Percentiles rank a stretch among this genome's conserved stretches.
Conservation (phyloP, 2,888 invertebrate genomes). For the Drosophila eohydei region DNA sequence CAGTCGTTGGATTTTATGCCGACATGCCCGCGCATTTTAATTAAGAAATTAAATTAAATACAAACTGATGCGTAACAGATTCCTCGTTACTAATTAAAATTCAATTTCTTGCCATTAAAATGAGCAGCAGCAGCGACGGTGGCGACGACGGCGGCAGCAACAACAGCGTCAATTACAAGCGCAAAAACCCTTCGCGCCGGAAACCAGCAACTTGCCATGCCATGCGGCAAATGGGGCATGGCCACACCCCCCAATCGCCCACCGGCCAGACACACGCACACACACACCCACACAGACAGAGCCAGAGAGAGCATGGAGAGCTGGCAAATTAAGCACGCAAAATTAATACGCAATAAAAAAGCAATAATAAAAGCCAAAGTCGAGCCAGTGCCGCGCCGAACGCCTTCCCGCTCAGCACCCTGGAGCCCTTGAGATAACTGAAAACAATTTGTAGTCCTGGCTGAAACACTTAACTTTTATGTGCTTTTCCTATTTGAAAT, state of each 20-base stretch:
- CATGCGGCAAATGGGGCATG: slow-evolving; percentile 42
- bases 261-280: slow-evolving; percentile 1
- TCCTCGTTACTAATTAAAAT: slow-evolving; percentile 80
- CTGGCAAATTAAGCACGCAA: slow-evolving; percentile 77
- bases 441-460: slow-evolving; percentile 69
- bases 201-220: slow-evolving; percentile 41
- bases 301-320: slow-evolving; percentile 1
- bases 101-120: slow-evolving; percentile 81
- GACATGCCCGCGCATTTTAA: slow-evolving; percentile 79
- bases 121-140: slow-evolving; percentile 49
- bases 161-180: slow-evolving; percentile 72
- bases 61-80: slow-evolving; percentile 81
- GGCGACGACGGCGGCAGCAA: slow-evolving; percentile 23
- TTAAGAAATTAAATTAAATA: slow-evolving; percentile 82
- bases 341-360: slow-evolving; percentile 81
- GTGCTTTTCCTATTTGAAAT: slow-evolving; percentile 45
- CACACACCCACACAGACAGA: neutral
- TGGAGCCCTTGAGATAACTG: slow-evolving; percentile 47
- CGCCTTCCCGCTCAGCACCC: neutral
- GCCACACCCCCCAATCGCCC: slow-evolving; percentile 33
- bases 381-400: slow-evolving; percentile 11
- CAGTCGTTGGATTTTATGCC: slow-evolving; percentile 69
- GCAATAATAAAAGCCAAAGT: slow-evolving; percentile 73
- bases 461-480: slow-evolving; percentile 47
- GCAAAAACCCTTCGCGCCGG: slow-evolving; percentile 62